A percentile compares a stretch with the other conserved stretches of the same genome.
Evolutionary conservation across 2,797 vertebrate species (phyloP).

Genomic region (Clarias pachynema): DNA sequence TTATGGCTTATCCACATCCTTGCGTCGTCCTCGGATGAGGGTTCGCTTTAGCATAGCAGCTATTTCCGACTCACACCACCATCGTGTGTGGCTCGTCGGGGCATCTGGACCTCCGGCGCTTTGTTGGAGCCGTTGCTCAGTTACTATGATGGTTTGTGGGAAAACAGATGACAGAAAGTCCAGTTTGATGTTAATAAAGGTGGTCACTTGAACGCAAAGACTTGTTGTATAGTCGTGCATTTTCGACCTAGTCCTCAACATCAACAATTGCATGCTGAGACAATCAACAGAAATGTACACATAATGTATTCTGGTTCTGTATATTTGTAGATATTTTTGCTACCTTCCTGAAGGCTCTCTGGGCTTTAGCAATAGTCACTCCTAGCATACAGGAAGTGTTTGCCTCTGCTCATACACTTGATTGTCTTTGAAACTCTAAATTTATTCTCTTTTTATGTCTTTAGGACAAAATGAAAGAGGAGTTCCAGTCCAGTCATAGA

Average conservation of each 20-base stretch:
- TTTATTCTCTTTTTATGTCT: not conserved
- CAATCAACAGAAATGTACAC: constrained; percentile 1
- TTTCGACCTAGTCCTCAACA: not conserved
- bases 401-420: not conserved
- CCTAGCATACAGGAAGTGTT: constrained; percentile 7
- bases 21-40: constrained; percentile 35
- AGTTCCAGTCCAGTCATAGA: not conserved
- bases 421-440: not conserved
- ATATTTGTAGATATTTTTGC: not conserved
- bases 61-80: constrained; percentile 52
- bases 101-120: constrained; percentile 52
- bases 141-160: constrained; percentile 14
- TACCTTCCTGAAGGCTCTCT: not conserved
- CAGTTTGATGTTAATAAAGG: constrained; percentile 11
- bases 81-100: constrained; percentile 53
- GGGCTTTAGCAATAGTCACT: not conserved
- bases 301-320: not conserved
- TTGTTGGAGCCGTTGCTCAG: constrained; percentile 51
- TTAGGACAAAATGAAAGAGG: not conserved
- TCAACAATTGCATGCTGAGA: constrained; percentile 6
- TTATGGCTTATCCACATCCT: constrained; percentile 31
- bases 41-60: constrained; percentile 36
- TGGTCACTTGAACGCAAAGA: not conserved
- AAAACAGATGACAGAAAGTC: constrained; percentile 39
- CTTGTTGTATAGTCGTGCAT: not conserved